Conservation (phyloP, 2,113 vertebrate species). For the Sander lucioperca region DNA sequence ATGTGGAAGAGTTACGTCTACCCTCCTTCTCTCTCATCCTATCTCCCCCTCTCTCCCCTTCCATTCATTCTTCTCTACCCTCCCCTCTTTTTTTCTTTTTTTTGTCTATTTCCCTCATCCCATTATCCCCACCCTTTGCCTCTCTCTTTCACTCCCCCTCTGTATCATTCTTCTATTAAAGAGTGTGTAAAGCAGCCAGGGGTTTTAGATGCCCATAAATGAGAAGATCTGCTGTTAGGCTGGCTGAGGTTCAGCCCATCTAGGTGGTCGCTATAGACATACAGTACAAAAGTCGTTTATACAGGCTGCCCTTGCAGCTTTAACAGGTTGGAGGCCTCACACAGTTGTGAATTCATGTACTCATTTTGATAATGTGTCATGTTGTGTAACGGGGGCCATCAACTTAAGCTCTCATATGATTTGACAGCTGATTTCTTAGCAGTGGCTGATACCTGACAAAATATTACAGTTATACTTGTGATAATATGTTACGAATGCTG, state of each 20-base stretch:
- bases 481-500: too few relatives aligned
- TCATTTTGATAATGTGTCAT: not conserved
- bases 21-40: slow-evolving; percentile 63
- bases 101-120: slow-evolving; percentile 59
- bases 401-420: not conserved
- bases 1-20: slow-evolving; percentile 82
- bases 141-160: slow-evolving; percentile 21
- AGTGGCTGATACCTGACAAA: not conserved
- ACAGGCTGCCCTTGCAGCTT: not conserved
- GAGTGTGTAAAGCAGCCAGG: slow-evolving; percentile 1
- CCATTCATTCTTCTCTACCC: slow-evolving; percentile 51
- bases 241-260: slow-evolving; percentile 19
- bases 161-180: slow-evolving; percentile 60
- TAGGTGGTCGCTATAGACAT: slow-evolving; percentile 4
- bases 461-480: not conserved
- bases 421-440: not conserved
- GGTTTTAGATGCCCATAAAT: slow-evolving; percentile 34
- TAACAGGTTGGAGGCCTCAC: not conserved
- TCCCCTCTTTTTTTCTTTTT: slow-evolving; percentile 22
- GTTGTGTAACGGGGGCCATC: not conserved
- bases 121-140: slow-evolving; percentile 44
- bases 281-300: not conserved
- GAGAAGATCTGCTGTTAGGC: slow-evolving; percentile 5
- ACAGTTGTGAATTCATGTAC: not conserved
- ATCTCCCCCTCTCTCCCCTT: slow-evolving; percentile 40